Evolutionary conservation across 92 coral and sea anemone species (phyloP).

Genomic region (Palythoa caribaeorum): DNA sequence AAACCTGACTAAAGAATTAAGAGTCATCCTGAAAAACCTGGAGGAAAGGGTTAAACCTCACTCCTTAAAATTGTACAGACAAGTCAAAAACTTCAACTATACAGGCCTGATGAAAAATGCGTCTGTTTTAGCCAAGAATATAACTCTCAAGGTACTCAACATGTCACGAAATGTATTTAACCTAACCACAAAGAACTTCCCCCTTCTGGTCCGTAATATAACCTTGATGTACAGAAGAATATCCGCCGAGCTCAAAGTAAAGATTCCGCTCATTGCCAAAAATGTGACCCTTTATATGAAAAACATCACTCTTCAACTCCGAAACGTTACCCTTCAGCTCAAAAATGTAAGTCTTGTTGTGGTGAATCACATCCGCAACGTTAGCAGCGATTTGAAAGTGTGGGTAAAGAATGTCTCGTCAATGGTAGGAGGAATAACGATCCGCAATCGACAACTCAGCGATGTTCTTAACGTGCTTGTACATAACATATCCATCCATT

Average conservation of each 20-base stretch:
- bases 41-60: conserved; percentile 79
- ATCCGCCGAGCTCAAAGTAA: conserved; percentile 41
- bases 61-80: conserved; percentile 66
- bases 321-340: conserved; percentile 66
- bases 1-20: conserved; percentile 73
- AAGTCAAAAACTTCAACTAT: conserved; percentile 74
- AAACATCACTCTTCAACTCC: conserved; percentile 68
- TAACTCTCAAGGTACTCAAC: conserved; percentile 61
- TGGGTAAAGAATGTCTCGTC: conserved; percentile 80
- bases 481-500: conserved; percentile 68
- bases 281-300: conserved; percentile 53
- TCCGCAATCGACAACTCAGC: conserved; percentile 68
- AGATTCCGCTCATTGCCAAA: conserved; percentile 24
- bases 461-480: conserved; percentile 58
- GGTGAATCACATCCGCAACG: conserved; percentile 43
- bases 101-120: conserved; percentile 65
- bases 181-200: conserved; percentile 57
- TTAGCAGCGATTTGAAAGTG: conserved; percentile 71
- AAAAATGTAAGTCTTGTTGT: conserved; percentile 67
- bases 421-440: conserved; percentile 71
- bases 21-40: conserved; percentile 65
- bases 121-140: conserved; percentile 65
- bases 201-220: conserved; percentile 59
- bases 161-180: conserved; percentile 61
- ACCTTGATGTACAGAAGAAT: conserved; percentile 68